phyloP scores from a whole-genome alignment of 2,888 invertebrate genomes.

The Caenorhabditis sp. region DNA sequence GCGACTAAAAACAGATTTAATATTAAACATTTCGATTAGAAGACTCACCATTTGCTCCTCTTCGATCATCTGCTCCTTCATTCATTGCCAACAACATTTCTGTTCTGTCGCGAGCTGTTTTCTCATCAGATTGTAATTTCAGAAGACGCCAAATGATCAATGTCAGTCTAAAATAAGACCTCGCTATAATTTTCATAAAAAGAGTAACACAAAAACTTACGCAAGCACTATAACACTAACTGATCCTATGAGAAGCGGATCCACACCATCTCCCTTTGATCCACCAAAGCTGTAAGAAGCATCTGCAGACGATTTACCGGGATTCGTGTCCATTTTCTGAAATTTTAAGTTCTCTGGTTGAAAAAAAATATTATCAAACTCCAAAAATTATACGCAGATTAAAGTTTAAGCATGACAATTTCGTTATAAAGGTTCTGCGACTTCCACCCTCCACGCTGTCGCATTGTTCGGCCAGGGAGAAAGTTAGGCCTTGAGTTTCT shows the following conservation, averaged over 20 bases:
- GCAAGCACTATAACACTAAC: slow-evolving; percentile 65
- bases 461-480: neutral
- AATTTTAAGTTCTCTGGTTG: no score
- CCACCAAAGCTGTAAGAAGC: slow-evolving; percentile 30
- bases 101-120: slow-evolving; percentile 65
- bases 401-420: no score
- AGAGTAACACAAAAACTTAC: slow-evolving; percentile 58
- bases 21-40: neutral
- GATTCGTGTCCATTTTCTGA: slow-evolving; percentile 29
- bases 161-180: slow-evolving; percentile 65
- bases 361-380: no score
- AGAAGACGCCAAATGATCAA: slow-evolving; percentile 70
- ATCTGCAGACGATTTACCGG: slow-evolving; percentile 11
- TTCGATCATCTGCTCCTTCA: slow-evolving; percentile 66
- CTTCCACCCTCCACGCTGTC: slow-evolving; percentile 14
- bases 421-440: no score
- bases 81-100: slow-evolving; percentile 74
- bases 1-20: slow-evolving; percentile 62
- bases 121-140: slow-evolving; percentile 73
- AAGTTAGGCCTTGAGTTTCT: neutral
- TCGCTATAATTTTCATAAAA: neutral
- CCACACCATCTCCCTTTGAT: slow-evolving; percentile 47
- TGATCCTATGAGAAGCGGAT: slow-evolving; percentile 70
- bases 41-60: slow-evolving; percentile 68
- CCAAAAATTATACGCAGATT: no score